These are phyloP conservation scores for Catocala fraxini DNA, from an alignment of 2,888 invertebrate species.

Conservation along the genomic window DNA sequence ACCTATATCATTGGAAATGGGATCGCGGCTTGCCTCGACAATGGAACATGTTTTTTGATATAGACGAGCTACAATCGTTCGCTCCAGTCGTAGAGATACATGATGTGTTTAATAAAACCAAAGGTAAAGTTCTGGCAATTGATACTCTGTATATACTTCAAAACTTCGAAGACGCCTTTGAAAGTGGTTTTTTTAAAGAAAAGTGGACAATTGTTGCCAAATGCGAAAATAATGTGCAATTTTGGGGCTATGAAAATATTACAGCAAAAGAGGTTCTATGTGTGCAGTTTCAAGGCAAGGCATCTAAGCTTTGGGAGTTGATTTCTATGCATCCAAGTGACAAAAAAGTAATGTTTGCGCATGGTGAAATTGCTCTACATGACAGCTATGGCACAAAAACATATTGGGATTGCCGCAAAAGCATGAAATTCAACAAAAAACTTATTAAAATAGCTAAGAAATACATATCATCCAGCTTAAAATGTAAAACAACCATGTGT, in stretches of 20 bases:
- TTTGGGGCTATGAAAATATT: constrained; percentile 92
- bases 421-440: constrained; percentile 94
- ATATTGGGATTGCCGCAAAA: constrained; percentile 96
- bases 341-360: constrained; percentile 90
- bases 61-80: constrained; percentile 92
- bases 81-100: constrained; percentile 96
- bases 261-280: constrained; percentile 90
- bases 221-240: constrained; percentile 77
- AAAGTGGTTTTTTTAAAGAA: constrained; percentile 93
- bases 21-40: constrained; percentile 88
- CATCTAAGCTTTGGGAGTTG: constrained; percentile 89
- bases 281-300: constrained; percentile 94
- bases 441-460: constrained; percentile 90
- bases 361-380: constrained; percentile 96
- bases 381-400: constrained; percentile 93
- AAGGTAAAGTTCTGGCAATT: constrained; percentile 79
- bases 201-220: constrained; percentile 90
- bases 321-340: constrained; percentile 74
- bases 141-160: constrained; percentile 94
- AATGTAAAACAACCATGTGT: constrained; percentile 73
- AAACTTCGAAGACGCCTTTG: constrained; percentile 95
- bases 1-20: constrained; percentile 95
- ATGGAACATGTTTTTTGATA: constrained; percentile 96
- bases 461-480: constrained; percentile 80
- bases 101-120: constrained; percentile 88